Evolutionary conservation across 2,797 vertebrate genomes (phyloP).

Genomic region (Danionella dracula): DNA sequence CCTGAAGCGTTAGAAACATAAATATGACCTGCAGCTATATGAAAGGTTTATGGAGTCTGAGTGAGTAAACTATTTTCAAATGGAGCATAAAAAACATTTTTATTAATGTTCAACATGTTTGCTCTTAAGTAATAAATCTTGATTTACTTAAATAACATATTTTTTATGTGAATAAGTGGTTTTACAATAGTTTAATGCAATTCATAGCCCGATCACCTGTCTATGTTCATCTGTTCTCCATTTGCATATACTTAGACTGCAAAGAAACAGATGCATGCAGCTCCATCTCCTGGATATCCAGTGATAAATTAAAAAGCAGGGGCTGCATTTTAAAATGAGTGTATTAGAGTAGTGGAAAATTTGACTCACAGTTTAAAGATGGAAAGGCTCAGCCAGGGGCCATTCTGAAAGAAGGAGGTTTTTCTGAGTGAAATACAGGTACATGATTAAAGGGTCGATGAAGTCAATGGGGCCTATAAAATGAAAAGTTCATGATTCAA

Average conservation of each 20-base stretch:
- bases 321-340: slow-evolving; percentile 41
- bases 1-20: no score
- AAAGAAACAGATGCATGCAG: slow-evolving; percentile 25
- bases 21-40: no score
- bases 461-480: no score
- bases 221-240: neutral
- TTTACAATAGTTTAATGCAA: no score
- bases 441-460: slow-evolving; percentile 3
- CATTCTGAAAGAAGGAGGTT: slow-evolving; percentile 1
- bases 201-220: neutral
- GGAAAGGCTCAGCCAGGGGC: slow-evolving; percentile 27
- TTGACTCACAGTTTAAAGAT: slow-evolving; percentile 32
- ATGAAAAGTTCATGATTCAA: no score
- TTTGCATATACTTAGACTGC: neutral
- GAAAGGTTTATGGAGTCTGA: no score
- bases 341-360: slow-evolving; percentile 33
- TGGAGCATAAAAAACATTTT: no score
- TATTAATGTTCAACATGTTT: no score
- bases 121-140: no score
- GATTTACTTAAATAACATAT: no score
- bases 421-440: slow-evolving; percentile 11
- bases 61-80: no score
- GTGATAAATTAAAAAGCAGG: slow-evolving; percentile 40
- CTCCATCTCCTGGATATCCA: slow-evolving; percentile 35
- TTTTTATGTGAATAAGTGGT: no score